Percentiles rank a stretch among this genome's conserved stretches.
These are phyloP conservation scores for Tinea trinotella DNA, from an alignment of 2,888 invertebrate genomes.

Conservation along the genomic window DNA sequence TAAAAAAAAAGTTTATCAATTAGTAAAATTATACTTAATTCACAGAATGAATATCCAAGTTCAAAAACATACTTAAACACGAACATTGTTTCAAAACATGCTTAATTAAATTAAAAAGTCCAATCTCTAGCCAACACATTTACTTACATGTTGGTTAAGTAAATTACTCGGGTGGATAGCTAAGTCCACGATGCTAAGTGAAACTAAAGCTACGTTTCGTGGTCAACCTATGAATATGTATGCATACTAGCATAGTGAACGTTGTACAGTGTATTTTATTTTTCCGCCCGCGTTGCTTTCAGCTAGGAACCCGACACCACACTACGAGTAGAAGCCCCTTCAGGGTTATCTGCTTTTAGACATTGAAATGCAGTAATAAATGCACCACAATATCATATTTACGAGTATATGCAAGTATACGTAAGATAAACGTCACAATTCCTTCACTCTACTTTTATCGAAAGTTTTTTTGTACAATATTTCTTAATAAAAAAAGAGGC, in stretches of 20 bases:
- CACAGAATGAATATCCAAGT: too few relatives aligned
- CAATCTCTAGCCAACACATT: background rate
- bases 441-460: too few relatives aligned
- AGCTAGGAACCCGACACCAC: background rate
- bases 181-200: background rate
- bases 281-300: background rate
- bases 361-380: background rate
- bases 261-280: background rate
- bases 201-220: background rate
- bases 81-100: too few relatives aligned
- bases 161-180: background rate
- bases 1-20: too few relatives aligned
- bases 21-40: too few relatives aligned
- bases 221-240: background rate
- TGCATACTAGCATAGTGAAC: background rate
- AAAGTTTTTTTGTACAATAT: too few relatives aligned
- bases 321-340: background rate
- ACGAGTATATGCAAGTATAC: too few relatives aligned
- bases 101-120: background rate
- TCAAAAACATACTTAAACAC: too few relatives aligned
- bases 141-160: background rate
- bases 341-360: background rate
- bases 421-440: too few relatives aligned
- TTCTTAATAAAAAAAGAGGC: too few relatives aligned
- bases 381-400: background rate